Evolutionary conservation across 2,113 vertebrate genomes (phyloP), one percentile per base, ranked within the genome.

Genomic region (Cathartes aura): DNA sequence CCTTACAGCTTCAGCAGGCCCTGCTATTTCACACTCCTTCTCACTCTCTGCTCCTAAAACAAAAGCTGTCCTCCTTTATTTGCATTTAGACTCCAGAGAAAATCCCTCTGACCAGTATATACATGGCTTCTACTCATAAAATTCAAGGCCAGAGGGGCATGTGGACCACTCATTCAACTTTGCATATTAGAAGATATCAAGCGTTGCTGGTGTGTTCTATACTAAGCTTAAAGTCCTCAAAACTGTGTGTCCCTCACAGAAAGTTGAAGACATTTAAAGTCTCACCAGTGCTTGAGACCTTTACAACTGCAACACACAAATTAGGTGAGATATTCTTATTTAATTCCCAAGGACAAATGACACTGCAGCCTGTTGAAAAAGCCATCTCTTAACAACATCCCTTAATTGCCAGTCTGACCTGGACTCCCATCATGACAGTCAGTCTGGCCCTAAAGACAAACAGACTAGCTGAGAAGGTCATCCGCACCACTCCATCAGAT

Each of bases 31-130:
- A 52, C 32, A 50, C 24, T 90, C 36, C 12, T 82, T 11, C 53
- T 86, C 30, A 29, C 75, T 42, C 45, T 75, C 59, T 68, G 12
- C 47, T 79, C 42, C 79, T 70, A 29, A 92, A 73, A 48, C 55
- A 85, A 93, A 74, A 82, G 36, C 70, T 67, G 38, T 47, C 64
- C 56, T 90, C 21, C 32, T 86, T 93, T 66, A 73, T 70, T 91
- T 95, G 40, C 63, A 56, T 81, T 93, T 78, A 70, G 27, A 40
- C 13, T 43, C 53, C 30, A 68, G 27, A 94, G 40, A 90, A 83
- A 76, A 89, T 59, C 62, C n/a, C 24, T 86, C 58, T 81, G 67
- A 64, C 17, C 26, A 20, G 13, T 23, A 43, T 19, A 16, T 52
- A 22, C 32, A 6, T 34, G 36, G 10, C 9, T 70, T 43, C 27